phyloP scores from a whole-genome alignment of 2,888 invertebrate species.

The Dusona sp. region DNA sequence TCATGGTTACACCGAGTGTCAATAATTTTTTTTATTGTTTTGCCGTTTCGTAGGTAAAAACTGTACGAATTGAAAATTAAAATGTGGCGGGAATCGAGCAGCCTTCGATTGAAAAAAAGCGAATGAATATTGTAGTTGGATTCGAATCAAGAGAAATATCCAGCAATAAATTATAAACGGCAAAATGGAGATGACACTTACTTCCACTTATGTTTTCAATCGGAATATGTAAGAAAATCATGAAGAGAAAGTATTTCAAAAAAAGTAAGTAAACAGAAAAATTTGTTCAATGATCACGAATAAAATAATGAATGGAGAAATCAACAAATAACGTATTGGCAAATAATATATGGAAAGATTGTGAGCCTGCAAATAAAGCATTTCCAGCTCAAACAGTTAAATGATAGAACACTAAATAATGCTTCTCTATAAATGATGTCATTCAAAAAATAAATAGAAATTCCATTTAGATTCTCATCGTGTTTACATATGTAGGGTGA shows the following conservation, averaged over 20 bases:
- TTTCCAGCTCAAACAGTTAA: not conserved
- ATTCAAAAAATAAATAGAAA: not conserved
- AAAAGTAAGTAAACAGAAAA: not conserved
- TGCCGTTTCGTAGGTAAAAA: not conserved
- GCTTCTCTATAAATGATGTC: not conserved
- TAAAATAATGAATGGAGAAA: not conserved
- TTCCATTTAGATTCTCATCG: not conserved
- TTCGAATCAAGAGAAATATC: no score
- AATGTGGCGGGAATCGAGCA: not conserved
- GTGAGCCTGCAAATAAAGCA: not conserved
- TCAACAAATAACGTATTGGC: not conserved
- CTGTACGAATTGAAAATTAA: not conserved
- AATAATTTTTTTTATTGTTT: not conserved
- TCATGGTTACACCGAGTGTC: not conserved
- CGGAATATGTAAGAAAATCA: not conserved
- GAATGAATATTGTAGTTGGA: not conserved
- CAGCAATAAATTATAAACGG: no score
- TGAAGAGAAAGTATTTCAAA: not conserved
- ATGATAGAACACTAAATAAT: not conserved
- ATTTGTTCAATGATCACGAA: not conserved
- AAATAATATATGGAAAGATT: not conserved
- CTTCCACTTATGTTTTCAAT: no score
- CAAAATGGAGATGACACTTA: no score
- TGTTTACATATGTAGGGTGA: not conserved
- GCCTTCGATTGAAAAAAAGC: not conserved